A percentile compares a stretch with the other conserved stretches of the same genome.
phyloP scores from a whole-genome alignment of 2,113 vertebrate genomes.

The Salvelinus sp. region DNA sequence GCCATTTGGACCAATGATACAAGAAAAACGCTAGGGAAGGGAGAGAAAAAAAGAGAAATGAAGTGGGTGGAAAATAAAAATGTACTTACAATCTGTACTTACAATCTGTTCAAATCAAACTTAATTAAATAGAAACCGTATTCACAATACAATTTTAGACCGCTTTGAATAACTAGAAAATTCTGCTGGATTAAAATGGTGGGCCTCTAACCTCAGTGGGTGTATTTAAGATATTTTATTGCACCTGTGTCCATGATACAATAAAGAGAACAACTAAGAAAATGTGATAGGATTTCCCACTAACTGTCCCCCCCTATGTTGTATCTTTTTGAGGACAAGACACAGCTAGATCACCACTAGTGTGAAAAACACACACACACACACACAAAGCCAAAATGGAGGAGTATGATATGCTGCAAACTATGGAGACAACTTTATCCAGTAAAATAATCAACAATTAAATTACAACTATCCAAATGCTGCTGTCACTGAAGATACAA shows the following conservation, averaged over 20 bases:
- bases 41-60: neutral
- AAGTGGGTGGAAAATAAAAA: neutral
- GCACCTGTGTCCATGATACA: slow-evolving; percentile 19
- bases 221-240: slow-evolving; percentile 48
- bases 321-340: slow-evolving; percentile 37
- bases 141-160: no score
- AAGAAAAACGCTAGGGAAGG: slow-evolving; percentile 91
- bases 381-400: slow-evolving; percentile 56
- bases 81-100: neutral
- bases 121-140: neutral
- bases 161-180: neutral
- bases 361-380: slow-evolving; percentile 34
- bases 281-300: neutral
- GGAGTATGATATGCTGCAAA: slow-evolving; percentile 38
- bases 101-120: neutral
- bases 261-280: slow-evolving; percentile 16
- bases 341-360: slow-evolving; percentile 26
- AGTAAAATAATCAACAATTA: neutral
- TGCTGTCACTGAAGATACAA: slow-evolving; percentile 20
- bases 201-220: slow-evolving; percentile 21
- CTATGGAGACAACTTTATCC: neutral
- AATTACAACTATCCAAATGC: slow-evolving; percentile 9
- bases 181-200: slow-evolving; percentile 16
- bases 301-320: no score
- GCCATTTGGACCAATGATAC: slow-evolving; percentile 97